Base-by-base conservation (phyloP, 2,888 invertebrate species). In the Sminthurides aquaticus region DNA sequence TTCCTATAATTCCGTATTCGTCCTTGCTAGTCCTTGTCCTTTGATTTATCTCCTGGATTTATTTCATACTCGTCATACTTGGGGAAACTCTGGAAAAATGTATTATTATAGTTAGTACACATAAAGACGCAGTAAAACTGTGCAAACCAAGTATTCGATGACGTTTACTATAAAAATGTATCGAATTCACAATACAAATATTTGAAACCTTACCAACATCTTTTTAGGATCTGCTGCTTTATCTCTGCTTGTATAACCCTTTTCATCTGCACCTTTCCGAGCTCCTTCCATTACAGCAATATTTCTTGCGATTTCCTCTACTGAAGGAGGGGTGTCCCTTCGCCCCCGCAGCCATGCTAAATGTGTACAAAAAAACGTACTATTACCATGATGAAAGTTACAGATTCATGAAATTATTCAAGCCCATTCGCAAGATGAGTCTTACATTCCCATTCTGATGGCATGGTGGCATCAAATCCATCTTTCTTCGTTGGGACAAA, bases 401-500 rank as follows among this genome's bases (percentile, higher is more conserved):
- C n/a, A n/a, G n/a, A n/a, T n/a, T n/a, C n/a, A n/a, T n/a, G n/a
- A n/a, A n/a, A n/a, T n/a, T n/a, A n/a, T n/a, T n/a, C n/a, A n/a
- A n/a, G n/a, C n/a, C n/a, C n/a, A n/a, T n/a, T n/a, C n/a, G n/a
- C n/a, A n/a, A n/a, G n/a, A n/a, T n/a, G n/a, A n/a, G n/a, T n/a
- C 28, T 57, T 65, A 77, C 77, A 72, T 77, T 91, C 90, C 93
- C 93, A 93, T 79, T 92, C 92, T 0, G 89, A 84, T 0, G 92
- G 89, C 74, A 90, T 76, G 75, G 89, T 88, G 76, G 87, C 85
- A 69, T 87, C 83, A 74, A 88, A 88, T 26, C 82, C 78, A 67
- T 86, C 84, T 52, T 82, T 81, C 22, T 84, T 83, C 55, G 81
- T 80, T 0, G 90, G 89, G 69, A 84, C 85, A 79, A 89, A 91